Base-by-base conservation (phyloP, 1,140 invertebrate species). In the Samia ricini region DNA sequence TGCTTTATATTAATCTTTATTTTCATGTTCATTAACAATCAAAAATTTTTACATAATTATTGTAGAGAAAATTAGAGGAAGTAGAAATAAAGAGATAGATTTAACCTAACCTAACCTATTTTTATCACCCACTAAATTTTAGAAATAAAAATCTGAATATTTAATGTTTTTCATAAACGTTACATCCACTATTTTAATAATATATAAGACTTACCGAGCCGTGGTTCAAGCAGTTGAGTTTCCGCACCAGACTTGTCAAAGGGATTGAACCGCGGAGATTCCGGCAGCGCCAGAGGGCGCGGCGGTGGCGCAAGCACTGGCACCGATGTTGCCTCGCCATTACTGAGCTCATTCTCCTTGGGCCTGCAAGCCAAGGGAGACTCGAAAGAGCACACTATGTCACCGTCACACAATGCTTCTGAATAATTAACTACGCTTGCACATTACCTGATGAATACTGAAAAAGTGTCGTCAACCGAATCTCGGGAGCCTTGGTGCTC, bases 401-500 rank as follows among this genome's bases (percentile, higher is more conserved):
- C 4, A 33, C 2, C 8, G n/a, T n/a, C n/a, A n/a, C n/a, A 56
- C 10, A 23, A 50, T n/a, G 7, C 49, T 15, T 50, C 10, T 52
- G 7, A 7, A 22, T 22, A 15, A 21, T 2, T 15, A 3, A 2
- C 10, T 3, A n/a, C n/a, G n/a, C 1, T 15, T 1, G 10, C 10
- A 15, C 33, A 5, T 89, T 85, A 95, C 95, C 94, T 95, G 51
- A 96, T 97, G 66, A 95, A 94, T 7, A 97, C 93, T 49, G 93
- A 94, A 76, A 97, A 95, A 36, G 95, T 95, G 57, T 94, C 94
- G 63, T 95, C 94, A 42, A 95, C 94, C 7, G 95, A 97, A 64
- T 97, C 96, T 23, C 91, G 92, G 0, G 95, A 96, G 15, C 93
- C 93, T 29, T 91, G 88, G 76, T 93, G 92, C n/a, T 93, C 92